Evolutionary conservation across 2,888 invertebrate species (phyloP).

Genomic region (Eilema caniola): DNA sequence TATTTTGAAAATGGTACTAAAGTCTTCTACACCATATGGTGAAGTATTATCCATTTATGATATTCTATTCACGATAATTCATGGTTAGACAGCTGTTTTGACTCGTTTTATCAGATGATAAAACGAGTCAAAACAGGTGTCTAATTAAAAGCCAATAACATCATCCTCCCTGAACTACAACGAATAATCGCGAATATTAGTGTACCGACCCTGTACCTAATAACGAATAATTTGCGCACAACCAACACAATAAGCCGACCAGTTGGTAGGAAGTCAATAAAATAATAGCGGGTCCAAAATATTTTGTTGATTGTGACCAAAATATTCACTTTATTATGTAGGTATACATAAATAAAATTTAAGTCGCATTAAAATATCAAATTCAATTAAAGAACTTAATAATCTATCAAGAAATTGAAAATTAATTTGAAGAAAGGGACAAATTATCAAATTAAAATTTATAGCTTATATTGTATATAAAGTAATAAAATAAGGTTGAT

Average conservation of each 20-base stretch:
- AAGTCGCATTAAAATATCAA: neutral
- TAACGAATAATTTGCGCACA: slow-evolving; percentile 54
- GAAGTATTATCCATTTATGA: too few relatives aligned
- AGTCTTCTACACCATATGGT: too few relatives aligned
- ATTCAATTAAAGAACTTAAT: neutral
- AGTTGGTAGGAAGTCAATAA: slow-evolving; percentile 77
- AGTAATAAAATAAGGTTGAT: neutral
- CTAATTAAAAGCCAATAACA: slow-evolving; percentile 32
- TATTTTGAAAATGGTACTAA: too few relatives aligned
- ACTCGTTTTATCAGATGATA: too few relatives aligned
- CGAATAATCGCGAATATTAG: slow-evolving; percentile 46
- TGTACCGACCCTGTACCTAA: slow-evolving; percentile 43
- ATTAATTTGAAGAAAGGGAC: neutral
- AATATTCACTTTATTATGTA: neutral
- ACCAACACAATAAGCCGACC: slow-evolving; percentile 62
- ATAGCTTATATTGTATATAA: neutral
- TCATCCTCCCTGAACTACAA: slow-evolving; percentile 24
- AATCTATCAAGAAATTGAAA: neutral
- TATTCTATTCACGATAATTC: too few relatives aligned
- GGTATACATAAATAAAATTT: neutral
- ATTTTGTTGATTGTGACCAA: neutral
- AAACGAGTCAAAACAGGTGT: slow-evolving; percentile 17
- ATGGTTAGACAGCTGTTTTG: too few relatives aligned
- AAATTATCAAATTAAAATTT: neutral
- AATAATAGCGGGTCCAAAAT: slow-evolving; percentile 69